A percentile compares a stretch with the other conserved stretches of the same genome.
These are phyloP conservation scores for Mus spicilegus DNA, from an alignment of 2,113 vertebrate genomes.

Conservation along the genomic window DNA sequence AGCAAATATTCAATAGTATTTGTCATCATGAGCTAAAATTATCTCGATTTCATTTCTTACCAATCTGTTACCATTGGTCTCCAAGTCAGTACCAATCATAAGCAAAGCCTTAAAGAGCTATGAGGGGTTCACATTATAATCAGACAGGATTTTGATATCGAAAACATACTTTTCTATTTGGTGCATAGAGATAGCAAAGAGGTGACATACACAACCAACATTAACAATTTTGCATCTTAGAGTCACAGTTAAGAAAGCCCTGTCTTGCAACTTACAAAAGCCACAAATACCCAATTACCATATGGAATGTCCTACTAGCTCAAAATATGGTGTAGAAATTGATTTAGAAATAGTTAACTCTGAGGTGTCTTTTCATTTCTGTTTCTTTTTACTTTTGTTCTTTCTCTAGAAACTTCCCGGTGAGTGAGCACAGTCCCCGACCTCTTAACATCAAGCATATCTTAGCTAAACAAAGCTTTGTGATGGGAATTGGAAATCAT, in stretches of 20 bases:
- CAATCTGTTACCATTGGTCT: not conserved
- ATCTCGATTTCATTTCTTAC: not conserved
- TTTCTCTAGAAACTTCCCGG: not conserved
- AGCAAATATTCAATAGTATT: constrained; percentile 39
- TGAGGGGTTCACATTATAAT: not conserved
- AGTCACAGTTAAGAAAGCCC: not conserved
- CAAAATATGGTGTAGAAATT: not conserved
- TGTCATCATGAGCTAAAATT: constrained; percentile 32
- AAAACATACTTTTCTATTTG: not conserved
- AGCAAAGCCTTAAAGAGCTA: not conserved
- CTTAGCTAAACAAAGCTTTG: no score
- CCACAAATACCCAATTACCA: not conserved
- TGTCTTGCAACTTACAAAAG: not conserved
- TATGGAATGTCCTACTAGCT: not conserved
- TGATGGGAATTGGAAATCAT: not conserved
- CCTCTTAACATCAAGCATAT: not conserved
- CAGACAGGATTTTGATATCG: not conserved
- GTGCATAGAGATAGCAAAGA: not conserved
- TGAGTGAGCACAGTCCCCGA: not conserved
- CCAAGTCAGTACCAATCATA: not conserved
- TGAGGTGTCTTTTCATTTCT: not conserved
- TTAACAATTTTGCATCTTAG: not conserved
- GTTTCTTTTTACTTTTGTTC: not conserved
- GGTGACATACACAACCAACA: not conserved
- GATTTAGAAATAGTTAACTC: not conserved